Conservation (phyloP, 2,888 invertebrate genomes). For the Tenthredo amoena region DNA sequence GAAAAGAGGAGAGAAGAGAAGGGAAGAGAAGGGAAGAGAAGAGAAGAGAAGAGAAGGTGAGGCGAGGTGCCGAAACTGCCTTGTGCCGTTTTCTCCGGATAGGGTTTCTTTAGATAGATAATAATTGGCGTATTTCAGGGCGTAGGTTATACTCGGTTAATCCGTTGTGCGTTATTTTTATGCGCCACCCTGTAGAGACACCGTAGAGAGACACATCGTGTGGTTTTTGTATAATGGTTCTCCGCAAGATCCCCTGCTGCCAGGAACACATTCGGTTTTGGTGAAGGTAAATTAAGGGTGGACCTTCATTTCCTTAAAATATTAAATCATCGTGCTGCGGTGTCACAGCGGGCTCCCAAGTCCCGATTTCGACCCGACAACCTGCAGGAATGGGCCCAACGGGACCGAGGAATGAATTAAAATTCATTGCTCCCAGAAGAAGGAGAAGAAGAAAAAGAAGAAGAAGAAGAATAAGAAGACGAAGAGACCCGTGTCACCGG, state of each 20-base stretch:
- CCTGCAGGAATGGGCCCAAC: constrained; percentile 61
- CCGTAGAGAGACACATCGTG: constrained; percentile 26
- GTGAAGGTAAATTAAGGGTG: constrained; percentile 72
- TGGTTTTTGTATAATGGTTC: constrained; percentile 68
- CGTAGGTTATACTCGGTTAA: neutral
- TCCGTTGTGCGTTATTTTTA: neutral
- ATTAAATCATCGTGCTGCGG: constrained; percentile 76
- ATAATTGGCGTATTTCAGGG: neutral
- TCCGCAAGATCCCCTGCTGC: constrained; percentile 72
- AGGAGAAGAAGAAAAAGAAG: neutral
- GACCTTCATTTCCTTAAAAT: constrained; percentile 76
- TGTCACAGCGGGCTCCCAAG: constrained; percentile 75
- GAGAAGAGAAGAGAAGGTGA: constrained; percentile 26
- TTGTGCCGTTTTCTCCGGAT: neutral
- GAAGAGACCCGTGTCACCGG: constrained; percentile 75
- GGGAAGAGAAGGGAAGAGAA: constrained; percentile 29
- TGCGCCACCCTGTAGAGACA: constrained; percentile 36
- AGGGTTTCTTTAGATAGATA: neutral
- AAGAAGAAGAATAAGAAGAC: neutral
- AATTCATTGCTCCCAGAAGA: constrained; percentile 75
- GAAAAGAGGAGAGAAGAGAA: constrained; percentile 24
- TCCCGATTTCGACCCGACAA: constrained; percentile 57
- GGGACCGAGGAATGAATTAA: constrained; percentile 71
- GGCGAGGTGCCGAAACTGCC: constrained; percentile 46
- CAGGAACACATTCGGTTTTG: constrained; percentile 68